Evolutionary conservation across 2,797 vertebrate genomes (phyloP).

Genomic region (Orestias chungarensis): DNA sequence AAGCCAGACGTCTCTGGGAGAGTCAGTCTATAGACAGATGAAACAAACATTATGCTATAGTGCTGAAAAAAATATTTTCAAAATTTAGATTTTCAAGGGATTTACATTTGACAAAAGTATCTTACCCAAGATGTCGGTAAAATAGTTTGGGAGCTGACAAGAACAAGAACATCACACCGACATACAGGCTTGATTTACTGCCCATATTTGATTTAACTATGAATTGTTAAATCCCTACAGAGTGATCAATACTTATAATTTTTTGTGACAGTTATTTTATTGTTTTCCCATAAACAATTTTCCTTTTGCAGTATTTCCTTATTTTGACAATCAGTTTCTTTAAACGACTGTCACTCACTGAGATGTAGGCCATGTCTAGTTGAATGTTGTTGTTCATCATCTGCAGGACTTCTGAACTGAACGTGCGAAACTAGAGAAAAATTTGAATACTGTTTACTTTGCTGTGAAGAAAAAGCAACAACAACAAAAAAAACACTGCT

Average conservation of each 20-base stretch:
- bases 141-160: no score
- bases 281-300: background rate
- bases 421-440: slow-evolving; percentile 84
- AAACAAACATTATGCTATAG: no score
- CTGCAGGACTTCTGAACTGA: slow-evolving; percentile 87
- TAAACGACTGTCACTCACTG: slow-evolving; percentile 73
- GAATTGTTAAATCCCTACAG: background rate
- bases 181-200: no score
- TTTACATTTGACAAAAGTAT: no score
- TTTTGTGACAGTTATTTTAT: background rate
- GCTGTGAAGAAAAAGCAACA: background rate
- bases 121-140: no score
- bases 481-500: background rate
- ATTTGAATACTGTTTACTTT: slow-evolving; percentile 2
- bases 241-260: background rate
- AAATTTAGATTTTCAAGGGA: no score
- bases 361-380: slow-evolving; percentile 89
- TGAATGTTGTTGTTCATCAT: slow-evolving; percentile 90
- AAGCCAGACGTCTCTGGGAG: no score
- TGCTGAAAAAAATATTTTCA: no score
- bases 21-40: no score
- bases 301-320: background rate
- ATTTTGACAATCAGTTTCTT: background rate
- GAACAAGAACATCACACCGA: no score
- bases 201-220: background rate